Conservation (phyloP, 2,113 vertebrate species). For the Lethenteron reissneri region DNA sequence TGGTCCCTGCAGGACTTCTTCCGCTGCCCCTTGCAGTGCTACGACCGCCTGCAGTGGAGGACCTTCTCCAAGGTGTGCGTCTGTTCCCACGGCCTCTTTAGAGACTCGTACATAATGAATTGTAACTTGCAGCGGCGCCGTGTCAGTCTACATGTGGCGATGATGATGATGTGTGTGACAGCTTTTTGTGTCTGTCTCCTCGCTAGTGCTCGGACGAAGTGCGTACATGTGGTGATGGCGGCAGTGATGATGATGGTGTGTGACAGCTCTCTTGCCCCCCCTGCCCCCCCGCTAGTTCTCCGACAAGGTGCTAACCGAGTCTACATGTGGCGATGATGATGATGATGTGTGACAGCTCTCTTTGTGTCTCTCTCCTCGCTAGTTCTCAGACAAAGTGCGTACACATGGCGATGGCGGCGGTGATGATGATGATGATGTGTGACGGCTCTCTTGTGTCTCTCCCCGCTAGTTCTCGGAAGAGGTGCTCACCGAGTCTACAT, state of each 20-base stretch:
- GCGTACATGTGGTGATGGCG: too few species aligned
- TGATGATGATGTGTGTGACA: too few species aligned
- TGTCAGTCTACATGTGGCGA: too few species aligned
- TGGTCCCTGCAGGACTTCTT: constrained; percentile 97
- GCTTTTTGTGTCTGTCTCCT: too few species aligned
- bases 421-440: neutral
- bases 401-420: constrained; percentile 12
- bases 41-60: constrained; percentile 88
- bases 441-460: neutral
- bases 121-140: too few species aligned
- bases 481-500: constrained; percentile 35
- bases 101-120: too few species aligned
- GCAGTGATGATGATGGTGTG: too few species aligned
- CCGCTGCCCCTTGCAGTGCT: constrained; percentile 85
- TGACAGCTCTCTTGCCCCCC: too few species aligned
- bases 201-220: too few species aligned
- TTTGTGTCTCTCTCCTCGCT: neutral
- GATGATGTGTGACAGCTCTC: neutral
- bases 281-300: constrained; percentile 35
- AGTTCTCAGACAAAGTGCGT: constrained; percentile 88
- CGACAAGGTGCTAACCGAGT: constrained; percentile 80
- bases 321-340: constrained; percentile 18
- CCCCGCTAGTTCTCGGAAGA: constrained; percentile 61
- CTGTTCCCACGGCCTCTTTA: neutral
- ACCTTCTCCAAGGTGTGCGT: constrained; percentile 67